phyloP scores from a whole-genome alignment of 2,797 vertebrate species.

The Microctenopoma lineatum region DNA sequence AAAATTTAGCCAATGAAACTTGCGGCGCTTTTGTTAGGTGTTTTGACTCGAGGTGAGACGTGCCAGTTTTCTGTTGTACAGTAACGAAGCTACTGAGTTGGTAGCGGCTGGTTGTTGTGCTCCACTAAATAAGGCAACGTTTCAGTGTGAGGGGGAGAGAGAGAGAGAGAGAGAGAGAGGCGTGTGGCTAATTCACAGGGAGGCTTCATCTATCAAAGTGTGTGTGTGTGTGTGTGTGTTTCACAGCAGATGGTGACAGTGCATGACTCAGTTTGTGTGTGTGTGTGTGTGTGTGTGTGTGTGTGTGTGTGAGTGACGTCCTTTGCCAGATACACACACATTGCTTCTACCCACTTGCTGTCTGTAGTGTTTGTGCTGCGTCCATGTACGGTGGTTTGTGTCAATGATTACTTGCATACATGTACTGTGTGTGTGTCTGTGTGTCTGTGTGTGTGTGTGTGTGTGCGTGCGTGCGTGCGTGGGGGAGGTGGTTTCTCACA shows the following conservation, averaged over 20 bases:
- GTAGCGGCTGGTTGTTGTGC: not conserved
- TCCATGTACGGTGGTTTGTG: constrained; percentile 11
- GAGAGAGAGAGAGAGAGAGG: constrained; percentile 9
- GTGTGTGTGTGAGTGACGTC: constrained; percentile 57
- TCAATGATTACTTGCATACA: too few species aligned
- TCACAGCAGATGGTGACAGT: too few species aligned
- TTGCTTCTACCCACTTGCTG: constrained; percentile 12
- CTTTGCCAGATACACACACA: constrained; percentile 59
- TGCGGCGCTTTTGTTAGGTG: too few species aligned
- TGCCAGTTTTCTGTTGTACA: not conserved
- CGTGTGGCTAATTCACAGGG: constrained; percentile 49
- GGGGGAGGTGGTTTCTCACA: not conserved
- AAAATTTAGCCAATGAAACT: too few species aligned
- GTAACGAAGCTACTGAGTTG: not conserved
- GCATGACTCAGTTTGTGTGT: too few species aligned
- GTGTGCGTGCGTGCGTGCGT: constrained; percentile 15
- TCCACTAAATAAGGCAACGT: constrained; percentile 41
- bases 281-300: constrained; percentile 44
- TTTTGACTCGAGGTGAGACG: too few species aligned
- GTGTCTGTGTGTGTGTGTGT: too few species aligned
- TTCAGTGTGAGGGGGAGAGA: not conserved
- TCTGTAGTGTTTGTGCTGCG: constrained; percentile 26
- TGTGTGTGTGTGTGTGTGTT: constrained; percentile 39
- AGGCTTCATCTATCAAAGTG: constrained; percentile 46
- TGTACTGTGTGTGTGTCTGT: too few species aligned